phyloP scores from a whole-genome alignment of 2,797 vertebrate species.

The Dendrocincla tyrannina region DNA sequence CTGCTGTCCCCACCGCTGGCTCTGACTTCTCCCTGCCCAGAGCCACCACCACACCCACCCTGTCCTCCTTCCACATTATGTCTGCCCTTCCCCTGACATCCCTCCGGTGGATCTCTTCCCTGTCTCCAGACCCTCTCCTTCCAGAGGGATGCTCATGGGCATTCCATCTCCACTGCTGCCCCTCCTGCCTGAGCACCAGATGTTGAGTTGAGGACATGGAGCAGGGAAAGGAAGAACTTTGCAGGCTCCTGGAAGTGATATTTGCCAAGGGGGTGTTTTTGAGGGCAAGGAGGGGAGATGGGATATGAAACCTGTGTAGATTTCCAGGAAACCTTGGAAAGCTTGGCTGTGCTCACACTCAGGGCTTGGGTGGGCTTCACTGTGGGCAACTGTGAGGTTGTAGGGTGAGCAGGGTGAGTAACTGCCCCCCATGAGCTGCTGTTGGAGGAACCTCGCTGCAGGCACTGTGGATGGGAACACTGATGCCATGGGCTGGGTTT shows the following conservation, averaged over 20 bases:
- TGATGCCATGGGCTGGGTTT: neutral
- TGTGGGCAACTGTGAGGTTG: rapidly evolving
- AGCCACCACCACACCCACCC: neutral
- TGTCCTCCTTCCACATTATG: neutral
- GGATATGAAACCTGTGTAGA: neutral
- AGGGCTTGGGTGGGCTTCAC: neutral
- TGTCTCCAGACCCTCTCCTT: neutral
- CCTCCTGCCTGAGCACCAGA: rapidly evolving
- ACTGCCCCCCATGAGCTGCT: neutral
- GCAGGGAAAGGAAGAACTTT: neutral
- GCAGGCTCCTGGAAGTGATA: neutral
- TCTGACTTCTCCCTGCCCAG: neutral
- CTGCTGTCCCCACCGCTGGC: rapidly evolving
- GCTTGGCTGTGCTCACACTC: neutral
- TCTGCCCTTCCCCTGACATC: neutral
- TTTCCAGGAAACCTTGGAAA: neutral
- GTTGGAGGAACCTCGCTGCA: rapidly evolving
- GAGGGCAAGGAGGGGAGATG: neutral
- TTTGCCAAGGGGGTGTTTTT: neutral
- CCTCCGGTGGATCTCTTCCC: neutral
- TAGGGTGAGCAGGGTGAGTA: rapidly evolving
- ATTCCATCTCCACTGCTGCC: neutral
- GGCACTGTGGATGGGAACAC: neutral
- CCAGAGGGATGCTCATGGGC: neutral
- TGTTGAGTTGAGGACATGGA: neutral